These are phyloP conservation scores for Lypha dubia DNA, from an alignment of 2,888 invertebrate genomes.

Conservation along the genomic window DNA sequence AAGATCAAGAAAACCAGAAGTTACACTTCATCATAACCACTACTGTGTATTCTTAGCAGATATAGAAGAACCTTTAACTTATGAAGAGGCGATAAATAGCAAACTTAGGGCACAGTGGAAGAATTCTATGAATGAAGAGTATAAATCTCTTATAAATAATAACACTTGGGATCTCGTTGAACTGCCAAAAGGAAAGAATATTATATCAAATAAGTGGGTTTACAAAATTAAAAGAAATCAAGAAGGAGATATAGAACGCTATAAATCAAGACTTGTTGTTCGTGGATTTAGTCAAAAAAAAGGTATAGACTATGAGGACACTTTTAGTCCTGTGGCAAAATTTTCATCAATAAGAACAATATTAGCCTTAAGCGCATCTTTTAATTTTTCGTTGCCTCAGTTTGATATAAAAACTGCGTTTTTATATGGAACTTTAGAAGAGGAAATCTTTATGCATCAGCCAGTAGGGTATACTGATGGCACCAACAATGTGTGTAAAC, in stretches of 20 bases:
- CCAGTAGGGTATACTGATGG: slow-evolving; percentile 60
- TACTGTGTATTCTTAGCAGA: slow-evolving; percentile 2
- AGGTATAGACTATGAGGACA: slow-evolving; percentile 69
- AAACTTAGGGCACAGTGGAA: slow-evolving; percentile 48
- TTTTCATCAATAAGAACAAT: no score
- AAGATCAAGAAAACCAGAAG: slow-evolving; percentile 15
- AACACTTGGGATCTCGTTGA: no score
- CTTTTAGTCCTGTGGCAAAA: no score
- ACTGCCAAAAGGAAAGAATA: slow-evolving; percentile 10
- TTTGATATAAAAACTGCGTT: slow-evolving; percentile 69
- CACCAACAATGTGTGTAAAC: slow-evolving; percentile 69
- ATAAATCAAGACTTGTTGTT: slow-evolving; percentile 63
- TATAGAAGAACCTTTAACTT: slow-evolving; percentile 25
- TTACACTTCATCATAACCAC: no score
- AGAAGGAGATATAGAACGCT: slow-evolving; percentile 23
- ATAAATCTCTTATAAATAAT: not conserved
- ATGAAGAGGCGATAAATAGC: slow-evolving; percentile 41
- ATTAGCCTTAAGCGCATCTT: slow-evolving; percentile 35
- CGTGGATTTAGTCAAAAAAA: slow-evolving; percentile 70
- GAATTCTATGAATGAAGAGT: slow-evolving; percentile 55
- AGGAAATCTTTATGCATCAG: no score
- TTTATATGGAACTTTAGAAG: slow-evolving; percentile 39
- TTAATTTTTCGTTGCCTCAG: slow-evolving; percentile 46
- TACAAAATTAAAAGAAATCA: slow-evolving; percentile 16
- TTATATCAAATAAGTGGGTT: slow-evolving; percentile 20